Evolutionary conservation across 2,113 vertebrate species (phyloP), one percentile per base, ranked within the genome.

Genomic region (Cochlearius cochlearius): DNA sequence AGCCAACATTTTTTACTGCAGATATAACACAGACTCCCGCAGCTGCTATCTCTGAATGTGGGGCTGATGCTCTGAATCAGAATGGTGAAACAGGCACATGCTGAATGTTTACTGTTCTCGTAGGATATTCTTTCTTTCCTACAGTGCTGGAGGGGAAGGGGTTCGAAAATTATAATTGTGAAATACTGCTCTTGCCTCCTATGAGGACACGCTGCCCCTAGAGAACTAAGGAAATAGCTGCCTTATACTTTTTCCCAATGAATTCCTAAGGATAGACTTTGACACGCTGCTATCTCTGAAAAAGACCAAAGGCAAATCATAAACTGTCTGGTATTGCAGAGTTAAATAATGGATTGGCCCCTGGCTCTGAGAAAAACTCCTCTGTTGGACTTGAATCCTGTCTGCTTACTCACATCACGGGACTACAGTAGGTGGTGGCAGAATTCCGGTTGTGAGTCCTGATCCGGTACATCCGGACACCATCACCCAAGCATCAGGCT

Each of bases 401-500:
- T 36, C 55, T 78, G 71, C 59, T 73, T 73, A 47, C 38, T 81
- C 34, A 26, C 22, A 30, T 52, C 84, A 52, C 0, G 1, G 53
- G 52, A 45, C 26, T 41, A 23, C 1, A 1, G 34, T 36, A 81
- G 38, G 7, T 14, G 2, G 14, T 53, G 53, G 34, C 59, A 68
- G 49, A 67, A 77, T 45, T 77, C 53, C 62, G 53, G 25, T 34
- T 47, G 26, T 15, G 41, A 52, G 15, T 62, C 41, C 64, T 27
- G 30, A 36, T 75, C 64, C 0, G 1, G 5, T 53, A 30, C 1
- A 2, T 47, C 49, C 1, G 1, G 53, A 58, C 43, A 59, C 41
- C 17, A 23, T 23, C 36, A 26, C 38, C 81, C 53, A 76, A 71
- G 52, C 41, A 56, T 62, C 41, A 88, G 50, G 34, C 52, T 76